Evolutionary conservation across 2,113 vertebrate species (phyloP), one percentile per base, ranked within the genome.

Genomic region (Thamnophis sirtalis): DNA sequence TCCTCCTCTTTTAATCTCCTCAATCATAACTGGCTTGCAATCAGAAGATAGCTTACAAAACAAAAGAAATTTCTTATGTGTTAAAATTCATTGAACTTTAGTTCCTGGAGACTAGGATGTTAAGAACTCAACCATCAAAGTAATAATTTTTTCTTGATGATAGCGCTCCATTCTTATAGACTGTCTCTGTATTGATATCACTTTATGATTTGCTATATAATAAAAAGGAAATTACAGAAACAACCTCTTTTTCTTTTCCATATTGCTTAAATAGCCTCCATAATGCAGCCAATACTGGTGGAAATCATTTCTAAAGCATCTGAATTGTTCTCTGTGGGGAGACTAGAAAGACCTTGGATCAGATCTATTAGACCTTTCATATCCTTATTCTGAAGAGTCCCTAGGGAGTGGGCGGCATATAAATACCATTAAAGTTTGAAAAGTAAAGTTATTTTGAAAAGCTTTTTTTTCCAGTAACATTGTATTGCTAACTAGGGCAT

Each of bases 241-340:
- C 28, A 68, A n/a, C n/a, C 3, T 48, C 13, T 87, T 54, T 94
- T 93, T 26, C 51, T 90, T 93, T 93, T 9, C 50, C 49, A 93
- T 68, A 73, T 3, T 89, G 49, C 87, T 48, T 0, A 28, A 92
- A 87, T 26, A 84, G 19, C 24, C 9, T 89, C 33, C 33, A 63
- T 48, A 56, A 92, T 3, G 2, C n/a, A 86, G 51, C n/a, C 19
- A 89, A 48, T 0, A 2, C 58, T 11, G 1, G 19, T 89, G 15
- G 1, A 50, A 54, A 19, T 24, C 0, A 50, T 53, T 90, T 90
- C 85, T 0, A 0, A 60, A 68, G 28, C 26, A 68, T 68, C 60
- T 68, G 60, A 68, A 28, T 68, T 68, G 60, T 68, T 68, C 60
- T 68, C 28, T n/a, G 60, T 13, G 60, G 3, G 28, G 13, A 68